phyloP scores from a whole-genome alignment of 2,797 vertebrate genomes.

The Lacerta agilis region DNA sequence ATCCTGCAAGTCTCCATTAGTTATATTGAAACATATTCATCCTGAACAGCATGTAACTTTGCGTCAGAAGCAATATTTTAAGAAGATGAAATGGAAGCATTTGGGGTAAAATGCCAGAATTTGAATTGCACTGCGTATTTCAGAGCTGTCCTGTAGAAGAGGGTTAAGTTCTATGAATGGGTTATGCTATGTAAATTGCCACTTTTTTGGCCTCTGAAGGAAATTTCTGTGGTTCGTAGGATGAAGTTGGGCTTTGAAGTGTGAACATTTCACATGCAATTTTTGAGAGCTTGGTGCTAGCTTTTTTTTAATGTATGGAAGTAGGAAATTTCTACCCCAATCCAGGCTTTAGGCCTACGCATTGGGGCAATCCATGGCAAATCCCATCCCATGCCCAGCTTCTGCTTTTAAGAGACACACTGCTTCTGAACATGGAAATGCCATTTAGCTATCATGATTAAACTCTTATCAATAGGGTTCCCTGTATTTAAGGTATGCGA shows the following conservation, averaged over 20 bases:
- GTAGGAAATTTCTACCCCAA: not conserved
- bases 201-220: not conserved
- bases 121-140: not conserved
- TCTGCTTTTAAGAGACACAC: not conserved
- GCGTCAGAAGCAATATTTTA: slow-evolving; percentile 25
- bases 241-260: not conserved
- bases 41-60: slow-evolving; percentile 41
- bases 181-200: not conserved
- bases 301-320: not conserved
- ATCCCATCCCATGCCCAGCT: not conserved
- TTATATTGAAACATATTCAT: slow-evolving; percentile 40
- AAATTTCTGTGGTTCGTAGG: not conserved
- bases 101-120: slow-evolving; percentile 10
- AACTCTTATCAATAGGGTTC: too few relatives aligned
- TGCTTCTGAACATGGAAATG: not conserved
- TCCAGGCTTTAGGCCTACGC: not conserved
- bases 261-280: not conserved
- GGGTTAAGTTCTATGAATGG: rapidly evolving
- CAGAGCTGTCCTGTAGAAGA: not conserved
- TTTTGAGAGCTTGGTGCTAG: too few relatives aligned
- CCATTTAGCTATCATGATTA: not conserved
- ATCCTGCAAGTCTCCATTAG: slow-evolving; percentile 45
- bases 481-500: too few relatives aligned
- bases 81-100: rapidly evolving
- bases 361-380: too few relatives aligned